Base-by-base conservation (phyloP, 2,797 vertebrate species). In the Enteromius afrohamiltoni region DNA sequence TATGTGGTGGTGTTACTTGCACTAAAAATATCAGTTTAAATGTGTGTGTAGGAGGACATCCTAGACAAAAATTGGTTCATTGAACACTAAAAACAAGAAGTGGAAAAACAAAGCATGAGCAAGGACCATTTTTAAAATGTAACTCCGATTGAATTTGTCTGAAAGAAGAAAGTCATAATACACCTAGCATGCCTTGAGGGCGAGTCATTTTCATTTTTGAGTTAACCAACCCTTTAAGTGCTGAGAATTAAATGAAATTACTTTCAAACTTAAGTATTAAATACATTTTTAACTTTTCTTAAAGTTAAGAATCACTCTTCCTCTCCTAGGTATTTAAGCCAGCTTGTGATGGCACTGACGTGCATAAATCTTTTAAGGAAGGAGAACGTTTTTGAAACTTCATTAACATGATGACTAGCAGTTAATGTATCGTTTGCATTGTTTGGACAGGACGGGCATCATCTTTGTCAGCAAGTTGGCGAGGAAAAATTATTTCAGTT, bases 1-100 rank as follows among this genome's bases (percentile, higher is more conserved):
- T 34, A 58, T 23, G 73, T 40, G 29, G 10, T 58, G 21, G 23
- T 16, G 34, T 14, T 34, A 53, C 47, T 74, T 19, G 1, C 34
- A 71, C 29, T 34, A 53, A 74, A 73, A 74, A 74, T n/a, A 74
- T 29, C 9, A 6, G 37, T 55, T 40, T 40, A 23, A 74, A 51
- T n/a, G 34, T 58, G 14, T 16, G 19, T 58, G 73, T 40, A 7
- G 19, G 47, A 73, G 17, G 29, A 58, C 31, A 23, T 23, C 23
- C 34, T 40, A 40, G 73, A 17, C 21, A 23, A 55, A 51, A 40
- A 2, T 10, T 10, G 21, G 0, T 75, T 31, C 1, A 7, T 74
- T 75, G 55, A 47, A 74, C 11, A 51, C 29, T 47, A 23, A 29
- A 45, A 29, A 71, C 16, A 64, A 45, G 23, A 26, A 17, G 14